These are phyloP conservation scores for Pristionchus mayeri DNA, from an alignment of 2,888 invertebrate genomes.

Conservation along the genomic window DNA sequence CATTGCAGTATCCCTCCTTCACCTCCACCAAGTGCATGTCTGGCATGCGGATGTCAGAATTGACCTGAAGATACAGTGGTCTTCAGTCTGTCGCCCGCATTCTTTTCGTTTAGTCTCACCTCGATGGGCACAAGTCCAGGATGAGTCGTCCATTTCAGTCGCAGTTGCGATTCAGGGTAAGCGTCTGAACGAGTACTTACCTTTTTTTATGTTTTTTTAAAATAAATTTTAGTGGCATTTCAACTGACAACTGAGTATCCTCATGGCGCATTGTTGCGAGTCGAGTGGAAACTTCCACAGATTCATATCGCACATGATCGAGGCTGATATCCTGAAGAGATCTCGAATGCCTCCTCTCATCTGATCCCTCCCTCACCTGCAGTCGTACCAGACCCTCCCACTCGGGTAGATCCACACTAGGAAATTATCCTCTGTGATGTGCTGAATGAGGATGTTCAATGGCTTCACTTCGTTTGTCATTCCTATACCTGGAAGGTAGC, in stretches of 20 bases:
- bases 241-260: slow-evolving; percentile 79
- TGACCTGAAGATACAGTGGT: slow-evolving; percentile 59
- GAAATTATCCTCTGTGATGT: slow-evolving; percentile 75
- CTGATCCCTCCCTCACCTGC: too few relatives aligned
- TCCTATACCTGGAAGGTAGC: slow-evolving; percentile 62
- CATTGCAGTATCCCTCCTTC: slow-evolving; percentile 72
- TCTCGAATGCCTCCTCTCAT: too few relatives aligned
- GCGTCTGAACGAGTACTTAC: slow-evolving; percentile 64
- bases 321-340: slow-evolving; percentile 78
- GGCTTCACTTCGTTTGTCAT: slow-evolving; percentile 45
- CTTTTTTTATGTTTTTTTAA: not conserved
- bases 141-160: slow-evolving; percentile 70
- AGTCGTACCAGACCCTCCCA: slow-evolving; percentile 74
- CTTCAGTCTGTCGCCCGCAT: too few relatives aligned
- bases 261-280: slow-evolving; percentile 79
- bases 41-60: slow-evolving; percentile 74
- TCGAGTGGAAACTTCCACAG: slow-evolving; percentile 78
- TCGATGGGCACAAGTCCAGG: slow-evolving; percentile 70
- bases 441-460: slow-evolving; percentile 60
- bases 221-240: not conserved
- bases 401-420: slow-evolving; percentile 74
- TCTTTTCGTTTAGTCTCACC: slow-evolving; percentile 12
- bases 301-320: slow-evolving; percentile 76
- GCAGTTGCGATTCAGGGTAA: slow-evolving; percentile 73
- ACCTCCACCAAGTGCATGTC: slow-evolving; percentile 72